Percentiles rank a stretch among this genome's conserved stretches.
Evolutionary conservation across 2,113 vertebrate species (phyloP).

Genomic region (Stigmatopora nigra): DNA sequence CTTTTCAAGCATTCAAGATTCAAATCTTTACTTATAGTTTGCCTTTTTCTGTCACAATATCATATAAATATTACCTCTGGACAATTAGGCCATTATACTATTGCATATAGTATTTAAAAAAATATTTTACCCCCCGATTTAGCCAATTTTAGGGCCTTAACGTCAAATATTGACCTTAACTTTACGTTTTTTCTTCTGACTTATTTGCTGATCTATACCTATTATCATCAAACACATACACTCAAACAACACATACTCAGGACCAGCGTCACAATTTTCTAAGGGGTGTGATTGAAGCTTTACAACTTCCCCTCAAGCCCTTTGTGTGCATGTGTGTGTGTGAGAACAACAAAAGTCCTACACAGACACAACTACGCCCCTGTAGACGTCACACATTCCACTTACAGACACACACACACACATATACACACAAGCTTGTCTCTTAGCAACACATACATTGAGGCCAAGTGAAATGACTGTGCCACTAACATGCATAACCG

Average conservation of each 20-base stretch:
- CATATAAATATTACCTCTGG: too few species aligned
- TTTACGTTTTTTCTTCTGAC: neutral
- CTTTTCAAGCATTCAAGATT: too few species aligned
- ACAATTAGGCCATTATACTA: too few species aligned
- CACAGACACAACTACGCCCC: conserved; percentile 62
- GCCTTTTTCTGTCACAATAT: too few species aligned
- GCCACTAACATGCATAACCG: conserved; percentile 53
- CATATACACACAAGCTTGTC: conserved; percentile 38
- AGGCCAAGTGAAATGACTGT: conserved; percentile 52
- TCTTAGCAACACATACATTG: conserved; percentile 65
- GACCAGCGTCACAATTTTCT: conserved; percentile 45
- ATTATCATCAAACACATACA: conserved; percentile 15
- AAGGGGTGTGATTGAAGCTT: conserved; percentile 60
- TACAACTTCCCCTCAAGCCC: conserved; percentile 60
- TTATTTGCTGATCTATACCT: conserved; percentile 44
- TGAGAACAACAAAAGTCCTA: conserved; percentile 37
- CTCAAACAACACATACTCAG: conserved; percentile 11
- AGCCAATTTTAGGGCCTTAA: neutral
- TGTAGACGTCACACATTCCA: conserved; percentile 72
- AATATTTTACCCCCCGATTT: too few species aligned
- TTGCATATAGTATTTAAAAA: too few species aligned
- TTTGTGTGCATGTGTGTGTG: conserved; percentile 18
- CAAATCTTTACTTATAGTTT: too few species aligned
- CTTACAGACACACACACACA: conserved; percentile 41
- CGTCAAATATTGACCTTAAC: neutral